Evolutionary conservation across 2,888 invertebrate genomes (phyloP), one percentile per base, ranked within the genome.

Genomic region (Loripinus fragilis): DNA sequence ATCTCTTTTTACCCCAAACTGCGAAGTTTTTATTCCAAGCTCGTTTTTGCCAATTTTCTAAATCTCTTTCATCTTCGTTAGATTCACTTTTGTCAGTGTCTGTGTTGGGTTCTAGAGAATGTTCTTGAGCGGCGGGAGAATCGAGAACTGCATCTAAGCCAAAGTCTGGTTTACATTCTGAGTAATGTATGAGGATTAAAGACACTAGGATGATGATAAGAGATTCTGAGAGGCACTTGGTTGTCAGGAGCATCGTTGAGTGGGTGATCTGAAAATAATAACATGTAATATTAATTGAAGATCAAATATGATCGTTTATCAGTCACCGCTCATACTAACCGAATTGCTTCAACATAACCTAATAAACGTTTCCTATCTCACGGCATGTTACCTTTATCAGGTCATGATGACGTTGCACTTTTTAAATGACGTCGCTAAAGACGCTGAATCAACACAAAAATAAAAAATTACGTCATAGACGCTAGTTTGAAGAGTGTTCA

Each of bases 191-290:
- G 41, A 67, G 33, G 17, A 76, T 35, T 3, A 76, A 15, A 35
- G 67, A 76, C 15, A 71, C 10, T 30, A 78, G 23, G 28, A 41
- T 52, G 25, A 75, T n/a, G 28, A 76, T n/a, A 25, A 67, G n/a
- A n/a, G 60, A 12, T 30, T 71, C 67, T 65, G 78, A 68, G 52
- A 76, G 76, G 76, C 78, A 79, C 82, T 76, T 82, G 17, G 42
- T 67, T 41, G 60, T 55, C 33, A 66, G 38, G 70, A 60, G 23
- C 82, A 82, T 82, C 38, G 45, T 82, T 50, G 38, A 23, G 45
- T 17, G 20, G 35, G 17, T 50, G 28, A 38, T 67, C 67, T 67
- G 66, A 20, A 73, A 73, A 2, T 50, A 25, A 35, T 30, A 48
- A 65, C 15, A 72, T n/a, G n/a, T n/a, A n/a, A n/a, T n/a, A n/a